A percentile compares a stretch with the other conserved stretches of the same genome.
These are phyloP conservation scores for Merodon equestris DNA, from an alignment of 2,888 invertebrate species.

Conservation along the genomic window DNA sequence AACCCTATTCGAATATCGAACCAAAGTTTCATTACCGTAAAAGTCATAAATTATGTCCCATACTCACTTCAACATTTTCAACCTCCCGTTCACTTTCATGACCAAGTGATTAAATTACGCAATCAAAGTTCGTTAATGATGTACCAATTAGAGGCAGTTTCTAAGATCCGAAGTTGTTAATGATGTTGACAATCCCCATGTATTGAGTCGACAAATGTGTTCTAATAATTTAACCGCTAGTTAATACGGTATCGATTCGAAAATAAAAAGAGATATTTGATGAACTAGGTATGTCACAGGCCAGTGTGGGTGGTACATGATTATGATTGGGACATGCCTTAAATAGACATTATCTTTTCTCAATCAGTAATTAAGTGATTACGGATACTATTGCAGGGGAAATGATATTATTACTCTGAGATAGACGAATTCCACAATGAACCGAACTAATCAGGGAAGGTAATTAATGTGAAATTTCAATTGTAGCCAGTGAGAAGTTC, in stretches of 20 bases:
- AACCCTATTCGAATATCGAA: constrained; percentile 1
- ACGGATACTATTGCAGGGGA: too few relatives aligned
- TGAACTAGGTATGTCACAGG: neutral
- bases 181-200: constrained; percentile 33
- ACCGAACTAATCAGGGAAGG: too few relatives aligned
- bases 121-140: constrained; percentile 41
- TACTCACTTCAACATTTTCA: constrained; percentile 23
- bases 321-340: too few relatives aligned
- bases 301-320: too few relatives aligned
- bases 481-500: too few relatives aligned
- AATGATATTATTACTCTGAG: too few relatives aligned
- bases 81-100: constrained; percentile 27
- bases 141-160: constrained; percentile 32
- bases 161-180: constrained; percentile 21
- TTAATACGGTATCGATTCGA: constrained; percentile 7
- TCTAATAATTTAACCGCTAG: constrained; percentile 34
- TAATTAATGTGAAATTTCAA: too few relatives aligned
- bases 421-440: too few relatives aligned
- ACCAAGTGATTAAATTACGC: constrained; percentile 39
- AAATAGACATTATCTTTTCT: too few relatives aligned
- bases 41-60: constrained; percentile 34
- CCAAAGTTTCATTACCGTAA: constrained; percentile 20
- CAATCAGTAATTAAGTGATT: too few relatives aligned
- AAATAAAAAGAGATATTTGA: constrained; percentile 5
- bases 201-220: constrained; percentile 16